A percentile compares a stretch with the other conserved stretches of the same genome.
Conservation (phyloP, 1,140 invertebrate species). For the Drosophila bipectinata region DNA sequence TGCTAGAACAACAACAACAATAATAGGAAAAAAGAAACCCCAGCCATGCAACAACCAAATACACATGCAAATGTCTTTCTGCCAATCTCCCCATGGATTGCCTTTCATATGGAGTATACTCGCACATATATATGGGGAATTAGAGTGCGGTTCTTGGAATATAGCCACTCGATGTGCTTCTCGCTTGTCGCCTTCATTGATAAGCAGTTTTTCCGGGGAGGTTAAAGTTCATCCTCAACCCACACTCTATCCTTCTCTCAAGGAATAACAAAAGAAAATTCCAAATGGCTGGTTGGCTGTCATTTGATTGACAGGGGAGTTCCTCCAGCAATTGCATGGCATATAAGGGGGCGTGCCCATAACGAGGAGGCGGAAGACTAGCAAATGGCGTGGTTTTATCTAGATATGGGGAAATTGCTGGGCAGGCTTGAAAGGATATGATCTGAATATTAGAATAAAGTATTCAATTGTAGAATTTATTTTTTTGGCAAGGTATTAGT, state of each 20-base stretch:
- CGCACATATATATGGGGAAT: background rate
- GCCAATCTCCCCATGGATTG: slow-evolving; percentile 31
- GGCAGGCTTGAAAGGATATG: background rate
- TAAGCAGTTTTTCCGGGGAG: slow-evolving; percentile 37
- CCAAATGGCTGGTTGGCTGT: slow-evolving; percentile 28
- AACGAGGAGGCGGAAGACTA: slow-evolving; percentile 16
- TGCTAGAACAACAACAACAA: slow-evolving; percentile 37
- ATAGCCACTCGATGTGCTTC: slow-evolving; percentile 35
- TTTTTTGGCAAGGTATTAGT: background rate
- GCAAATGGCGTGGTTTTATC: slow-evolving; percentile 2
- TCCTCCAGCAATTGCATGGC: slow-evolving; percentile 43
- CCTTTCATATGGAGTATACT: background rate
- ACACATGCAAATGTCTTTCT: slow-evolving; percentile 52
- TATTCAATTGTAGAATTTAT: background rate
- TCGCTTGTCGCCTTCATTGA: slow-evolving; percentile 43
- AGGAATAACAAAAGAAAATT: slow-evolving; percentile 29
- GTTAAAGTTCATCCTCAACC: background rate
- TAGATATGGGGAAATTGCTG: slow-evolving; percentile 15
- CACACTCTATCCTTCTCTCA: too few species aligned
- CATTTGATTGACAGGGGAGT: slow-evolving; percentile 47
- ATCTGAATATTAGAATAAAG: background rate
- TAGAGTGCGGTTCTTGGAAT: slow-evolving; percentile 13
- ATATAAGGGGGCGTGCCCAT: slow-evolving; percentile 30
- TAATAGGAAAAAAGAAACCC: slow-evolving; percentile 1
- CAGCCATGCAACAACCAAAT: slow-evolving; percentile 31